Evolutionary conservation across 2,113 vertebrate species (phyloP).

Genomic region (Megaleporinus macrocephalus): DNA sequence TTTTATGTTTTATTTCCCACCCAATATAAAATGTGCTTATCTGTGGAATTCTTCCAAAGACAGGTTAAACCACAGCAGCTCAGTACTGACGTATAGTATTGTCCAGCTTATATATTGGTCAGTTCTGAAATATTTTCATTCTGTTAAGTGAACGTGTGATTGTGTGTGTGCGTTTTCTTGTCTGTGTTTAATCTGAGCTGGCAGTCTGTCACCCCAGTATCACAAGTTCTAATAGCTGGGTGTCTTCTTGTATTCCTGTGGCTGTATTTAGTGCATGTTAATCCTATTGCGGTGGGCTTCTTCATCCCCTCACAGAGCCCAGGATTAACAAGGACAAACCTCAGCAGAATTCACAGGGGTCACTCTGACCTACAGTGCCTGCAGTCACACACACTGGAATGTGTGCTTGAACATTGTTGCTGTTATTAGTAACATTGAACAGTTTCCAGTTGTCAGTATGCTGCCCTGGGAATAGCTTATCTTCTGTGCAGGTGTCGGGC

Average conservation of each 20-base stretch:
- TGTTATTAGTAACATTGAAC: neutral
- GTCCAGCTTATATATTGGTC: no score
- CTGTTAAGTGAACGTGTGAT: neutral
- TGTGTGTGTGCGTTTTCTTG: constrained; percentile 2
- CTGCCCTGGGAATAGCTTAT: neutral
- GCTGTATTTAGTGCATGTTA: constrained; percentile 61
- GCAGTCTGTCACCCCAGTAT: constrained; percentile 50
- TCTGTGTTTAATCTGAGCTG: constrained; percentile 51
- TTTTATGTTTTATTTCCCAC: no score
- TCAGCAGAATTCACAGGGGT: constrained; percentile 42
- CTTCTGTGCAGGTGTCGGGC: neutral
- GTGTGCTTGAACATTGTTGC: constrained; percentile 44
- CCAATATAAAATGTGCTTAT: no score
- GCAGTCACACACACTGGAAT: constrained; percentile 52
- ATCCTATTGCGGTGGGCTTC: constrained; percentile 58
- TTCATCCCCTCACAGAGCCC: constrained; percentile 55
- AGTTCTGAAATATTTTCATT: no score
- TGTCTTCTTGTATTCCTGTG: constrained; percentile 57
- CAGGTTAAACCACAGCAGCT: no score
- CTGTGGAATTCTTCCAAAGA: no score
- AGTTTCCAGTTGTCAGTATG: neutral
- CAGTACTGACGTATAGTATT: no score
- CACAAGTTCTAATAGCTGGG: constrained; percentile 54
- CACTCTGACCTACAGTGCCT: constrained; percentile 52
- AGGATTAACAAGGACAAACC: constrained; percentile 65